phyloP scores from a whole-genome alignment of 2,113 vertebrate genomes.

The Cyanoliseus patagonus region DNA sequence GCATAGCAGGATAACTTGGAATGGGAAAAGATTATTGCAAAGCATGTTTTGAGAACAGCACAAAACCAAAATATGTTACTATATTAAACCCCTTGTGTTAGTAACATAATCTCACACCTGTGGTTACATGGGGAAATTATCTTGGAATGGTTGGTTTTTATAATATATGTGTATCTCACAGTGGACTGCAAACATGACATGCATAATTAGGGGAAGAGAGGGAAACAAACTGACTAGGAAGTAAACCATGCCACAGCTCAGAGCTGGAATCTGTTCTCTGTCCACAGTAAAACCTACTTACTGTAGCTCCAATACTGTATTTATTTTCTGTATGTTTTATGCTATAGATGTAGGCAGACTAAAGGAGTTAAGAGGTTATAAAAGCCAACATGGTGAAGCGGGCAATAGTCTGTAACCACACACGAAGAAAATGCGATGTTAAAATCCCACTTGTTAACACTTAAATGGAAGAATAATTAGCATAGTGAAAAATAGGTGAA shows the following conservation, averaged over 20 bases:
- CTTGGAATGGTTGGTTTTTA: neutral
- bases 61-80: neutral
- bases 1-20: neutral
- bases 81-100: neutral
- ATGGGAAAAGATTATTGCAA: conserved; percentile 1
- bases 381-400: neutral
- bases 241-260: neutral
- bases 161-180: neutral
- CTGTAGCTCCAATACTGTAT: neutral
- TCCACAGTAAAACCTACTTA: neutral
- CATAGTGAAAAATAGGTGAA: neutral
- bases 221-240: neutral
- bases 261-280: neutral
- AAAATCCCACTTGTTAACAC: neutral
- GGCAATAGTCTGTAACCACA: neutral
- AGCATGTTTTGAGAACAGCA: neutral
- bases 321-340: neutral
- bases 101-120: neutral
- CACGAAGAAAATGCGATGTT: neutral
- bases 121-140: neutral
- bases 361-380: neutral
- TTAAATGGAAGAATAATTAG: neutral
- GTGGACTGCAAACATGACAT: neutral
- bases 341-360: neutral
- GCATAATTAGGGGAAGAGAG: neutral